phyloP scores from a whole-genome alignment of 1,140 invertebrate species.

The Monochamus saltuarius region DNA sequence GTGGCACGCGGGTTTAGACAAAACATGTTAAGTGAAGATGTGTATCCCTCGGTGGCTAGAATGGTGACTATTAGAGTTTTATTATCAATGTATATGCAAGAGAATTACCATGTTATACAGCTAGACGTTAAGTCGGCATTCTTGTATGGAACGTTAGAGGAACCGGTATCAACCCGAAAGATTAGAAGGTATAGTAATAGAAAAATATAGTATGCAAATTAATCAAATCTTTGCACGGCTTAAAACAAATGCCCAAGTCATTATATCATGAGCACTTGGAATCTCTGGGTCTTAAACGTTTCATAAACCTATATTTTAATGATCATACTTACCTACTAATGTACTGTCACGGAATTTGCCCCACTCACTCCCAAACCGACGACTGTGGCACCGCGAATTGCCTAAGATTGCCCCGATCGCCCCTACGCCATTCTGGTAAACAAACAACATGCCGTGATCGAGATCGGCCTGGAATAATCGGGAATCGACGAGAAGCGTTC shows the following conservation, averaged over 20 bases:
- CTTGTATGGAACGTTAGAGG: constrained; percentile 10
- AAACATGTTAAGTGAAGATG: background rate
- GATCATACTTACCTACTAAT: background rate
- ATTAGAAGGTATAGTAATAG: background rate
- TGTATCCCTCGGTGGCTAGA: constrained; percentile 14
- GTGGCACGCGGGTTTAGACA: constrained; percentile 10
- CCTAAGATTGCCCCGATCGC: no score
- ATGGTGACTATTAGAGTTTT: constrained; percentile 6
- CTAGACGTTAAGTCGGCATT: constrained; percentile 28
- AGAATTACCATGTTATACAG: constrained; percentile 8
- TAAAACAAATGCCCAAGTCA: background rate
- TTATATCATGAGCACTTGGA: background rate
- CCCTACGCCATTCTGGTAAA: no score
- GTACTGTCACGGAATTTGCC: no score
- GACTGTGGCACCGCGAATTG: no score
- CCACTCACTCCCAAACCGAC: no score
- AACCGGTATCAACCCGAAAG: background rate
- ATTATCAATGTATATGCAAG: constrained; percentile 6
- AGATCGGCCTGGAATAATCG: no score
- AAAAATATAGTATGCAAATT: background rate
- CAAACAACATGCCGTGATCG: no score
- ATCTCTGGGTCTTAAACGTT: background rate
- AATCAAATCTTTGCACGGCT: background rate
- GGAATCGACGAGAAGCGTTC: no score
- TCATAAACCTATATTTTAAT: background rate